Percentiles rank a stretch among this genome's conserved stretches.
Evolutionary conservation across 2,113 vertebrate species (phyloP).

Genomic region (Perca flavescens): DNA sequence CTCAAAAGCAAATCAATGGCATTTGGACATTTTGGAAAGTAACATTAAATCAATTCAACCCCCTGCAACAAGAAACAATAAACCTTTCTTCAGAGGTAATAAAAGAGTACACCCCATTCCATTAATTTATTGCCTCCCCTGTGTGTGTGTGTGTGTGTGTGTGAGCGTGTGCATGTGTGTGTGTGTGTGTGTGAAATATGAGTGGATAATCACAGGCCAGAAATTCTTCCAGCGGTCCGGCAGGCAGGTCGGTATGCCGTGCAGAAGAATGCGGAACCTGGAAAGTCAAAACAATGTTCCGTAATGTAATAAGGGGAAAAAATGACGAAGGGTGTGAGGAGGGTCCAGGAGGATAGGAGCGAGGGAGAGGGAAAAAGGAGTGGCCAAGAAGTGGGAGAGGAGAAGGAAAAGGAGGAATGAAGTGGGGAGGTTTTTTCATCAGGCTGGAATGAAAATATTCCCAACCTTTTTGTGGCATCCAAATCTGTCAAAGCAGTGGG

Average conservation of each 20-base stretch:
- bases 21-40: slow-evolving; percentile 63
- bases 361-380: slow-evolving; percentile 47
- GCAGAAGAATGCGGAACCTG: slow-evolving; percentile 72
- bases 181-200: slow-evolving; percentile 68
- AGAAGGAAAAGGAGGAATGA: slow-evolving; percentile 22
- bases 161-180: slow-evolving; percentile 17
- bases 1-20: slow-evolving; percentile 64
- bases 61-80: slow-evolving; percentile 68
- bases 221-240: slow-evolving; percentile 69
- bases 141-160: slow-evolving; percentile 15
- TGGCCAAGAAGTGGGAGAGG: slow-evolving; percentile 27
- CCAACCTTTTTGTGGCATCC: slow-evolving; percentile 38
- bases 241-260: slow-evolving; percentile 67
- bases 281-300: slow-evolving; percentile 70
- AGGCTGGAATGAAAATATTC: slow-evolving; percentile 66
- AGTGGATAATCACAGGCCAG: slow-evolving; percentile 75
- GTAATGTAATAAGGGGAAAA: slow-evolving; percentile 40
- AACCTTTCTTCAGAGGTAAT: slow-evolving; percentile 67
- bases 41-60: slow-evolving; percentile 65
- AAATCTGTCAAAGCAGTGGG: slow-evolving; percentile 45
- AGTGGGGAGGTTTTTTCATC: slow-evolving; percentile 38
- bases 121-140: slow-evolving; percentile 65
- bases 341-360: slow-evolving; percentile 33
- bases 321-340: slow-evolving; percentile 45
- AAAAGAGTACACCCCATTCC: slow-evolving; percentile 58